A percentile compares a stretch with the other conserved stretches of the same genome.
phyloP scores from a whole-genome alignment of 2,113 vertebrate genomes.

The Addax nasomaculatus region DNA sequence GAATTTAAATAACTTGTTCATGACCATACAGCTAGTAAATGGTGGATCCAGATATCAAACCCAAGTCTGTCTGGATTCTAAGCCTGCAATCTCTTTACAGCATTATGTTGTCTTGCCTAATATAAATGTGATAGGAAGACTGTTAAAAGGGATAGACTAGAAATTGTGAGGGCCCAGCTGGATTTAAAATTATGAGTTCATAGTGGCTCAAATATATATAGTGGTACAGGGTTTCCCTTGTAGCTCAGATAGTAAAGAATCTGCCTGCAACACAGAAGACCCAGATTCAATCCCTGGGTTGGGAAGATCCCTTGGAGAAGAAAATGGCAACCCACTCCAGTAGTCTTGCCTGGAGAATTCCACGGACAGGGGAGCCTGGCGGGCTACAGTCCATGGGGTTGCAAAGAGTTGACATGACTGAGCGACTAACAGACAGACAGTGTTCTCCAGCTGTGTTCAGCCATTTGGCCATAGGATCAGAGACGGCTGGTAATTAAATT shows the following conservation, averaged over 20 bases:
- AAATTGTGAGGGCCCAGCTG: neutral
- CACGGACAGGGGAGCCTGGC: neutral
- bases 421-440: neutral
- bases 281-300: neutral
- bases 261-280: neutral
- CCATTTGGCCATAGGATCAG: neutral
- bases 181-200: neutral
- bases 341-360: neutral
- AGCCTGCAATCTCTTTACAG: neutral
- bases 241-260: neutral
- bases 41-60: neutral
- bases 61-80: neutral
- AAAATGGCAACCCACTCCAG: neutral
- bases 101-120: neutral
- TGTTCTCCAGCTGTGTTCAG: constrained; percentile 6
- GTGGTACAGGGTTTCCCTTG: neutral
- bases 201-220: neutral
- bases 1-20: neutral
- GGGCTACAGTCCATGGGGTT: neutral
- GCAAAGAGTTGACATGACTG: neutral
- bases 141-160: neutral
- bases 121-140: neutral
- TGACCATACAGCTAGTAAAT: neutral
- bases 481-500: neutral
- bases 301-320: neutral